A percentile compares a stretch with the other conserved stretches of the same genome.
These are phyloP conservation scores for Vanessa cardui DNA, from an alignment of 2,888 invertebrate species.

Conservation along the genomic window DNA sequence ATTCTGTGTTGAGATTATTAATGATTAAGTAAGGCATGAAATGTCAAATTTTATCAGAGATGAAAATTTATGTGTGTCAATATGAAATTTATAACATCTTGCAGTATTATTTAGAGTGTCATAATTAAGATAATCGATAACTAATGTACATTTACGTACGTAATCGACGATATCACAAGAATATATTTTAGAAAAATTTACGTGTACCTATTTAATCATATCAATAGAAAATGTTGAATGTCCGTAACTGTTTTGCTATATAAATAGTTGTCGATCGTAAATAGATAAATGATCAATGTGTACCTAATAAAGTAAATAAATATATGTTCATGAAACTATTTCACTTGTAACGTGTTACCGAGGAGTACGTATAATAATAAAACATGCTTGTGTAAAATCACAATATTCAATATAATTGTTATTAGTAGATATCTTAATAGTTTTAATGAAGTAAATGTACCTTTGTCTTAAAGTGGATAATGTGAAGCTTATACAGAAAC, in stretches of 20 bases:
- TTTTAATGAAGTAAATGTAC: constrained; percentile 15
- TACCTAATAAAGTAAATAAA: constrained; percentile 22
- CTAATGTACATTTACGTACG: constrained; percentile 57
- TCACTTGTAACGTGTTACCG: constrained; percentile 25
- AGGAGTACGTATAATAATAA: constrained; percentile 13
- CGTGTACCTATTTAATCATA: constrained; percentile 63
- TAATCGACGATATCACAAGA: constrained; percentile 47
- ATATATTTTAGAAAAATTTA: constrained; percentile 65
- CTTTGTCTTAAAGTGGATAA: constrained; percentile 13
- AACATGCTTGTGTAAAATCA: constrained; percentile 13
- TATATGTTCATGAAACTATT: constrained; percentile 18
- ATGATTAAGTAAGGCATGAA: constrained; percentile 69
- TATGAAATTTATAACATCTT: constrained; percentile 55
- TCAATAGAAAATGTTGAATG: constrained; percentile 53
- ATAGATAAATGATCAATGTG: constrained; percentile 25
- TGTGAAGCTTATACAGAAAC: constrained; percentile 38
- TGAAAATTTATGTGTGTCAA: constrained; percentile 39
- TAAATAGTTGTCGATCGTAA: constrained; percentile 41
- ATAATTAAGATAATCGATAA: constrained; percentile 42
- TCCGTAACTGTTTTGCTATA: constrained; percentile 45
- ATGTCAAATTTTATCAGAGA: constrained; percentile 60
- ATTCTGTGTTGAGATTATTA: constrained; percentile 69
- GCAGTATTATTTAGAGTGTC: constrained; percentile 69
- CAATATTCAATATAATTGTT: constrained; percentile 32
- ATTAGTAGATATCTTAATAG: constrained; percentile 44